phyloP scores from a whole-genome alignment of 2,888 invertebrate genomes.

The Xanthostigma xanthostigma region DNA sequence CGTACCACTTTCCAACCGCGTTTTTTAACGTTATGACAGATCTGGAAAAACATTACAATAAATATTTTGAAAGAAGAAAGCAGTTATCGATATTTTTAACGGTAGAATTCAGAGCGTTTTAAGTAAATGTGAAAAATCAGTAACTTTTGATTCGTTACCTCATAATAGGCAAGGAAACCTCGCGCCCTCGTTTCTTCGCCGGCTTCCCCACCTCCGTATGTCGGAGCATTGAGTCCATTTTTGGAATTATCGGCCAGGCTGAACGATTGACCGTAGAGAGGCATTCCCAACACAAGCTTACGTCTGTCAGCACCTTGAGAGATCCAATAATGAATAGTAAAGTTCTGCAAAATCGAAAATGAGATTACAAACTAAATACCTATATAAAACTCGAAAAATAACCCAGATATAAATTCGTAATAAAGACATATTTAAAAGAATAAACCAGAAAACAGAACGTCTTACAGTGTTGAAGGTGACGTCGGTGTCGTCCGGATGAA shows the following conservation, averaged over 20 bases:
- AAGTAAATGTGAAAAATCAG: too few species aligned
- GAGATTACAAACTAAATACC: background rate
- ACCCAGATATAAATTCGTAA: too few species aligned
- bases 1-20: conserved; percentile 65
- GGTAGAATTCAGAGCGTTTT: too few species aligned
- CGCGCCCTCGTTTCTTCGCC: conserved; percentile 77
- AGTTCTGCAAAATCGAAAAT: conserved; percentile 44
- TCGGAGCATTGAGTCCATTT: conserved; percentile 54
- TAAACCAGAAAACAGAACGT: background rate
- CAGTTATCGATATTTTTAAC: too few species aligned
- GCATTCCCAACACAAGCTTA: conserved; percentile 75
- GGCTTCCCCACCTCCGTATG: conserved; percentile 78
- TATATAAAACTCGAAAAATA: background rate
- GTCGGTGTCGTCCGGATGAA: conserved; percentile 56
- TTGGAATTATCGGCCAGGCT: conserved; percentile 52
- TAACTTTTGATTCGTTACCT: conserved; percentile 33
- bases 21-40: conserved; percentile 61
- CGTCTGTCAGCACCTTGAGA: conserved; percentile 59
- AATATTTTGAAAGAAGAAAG: too few species aligned
- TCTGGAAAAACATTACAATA: conserved; percentile 31
- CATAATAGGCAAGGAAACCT: conserved; percentile 79
- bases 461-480: conserved; percentile 62
- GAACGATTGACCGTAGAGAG: conserved; percentile 82
- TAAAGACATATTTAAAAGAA: too few species aligned
- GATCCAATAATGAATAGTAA: conserved; percentile 78